Percentiles rank a stretch among this genome's conserved stretches.
phyloP scores from a whole-genome alignment of 2,113 vertebrate genomes.

The Plecturocebus donacophilus region DNA sequence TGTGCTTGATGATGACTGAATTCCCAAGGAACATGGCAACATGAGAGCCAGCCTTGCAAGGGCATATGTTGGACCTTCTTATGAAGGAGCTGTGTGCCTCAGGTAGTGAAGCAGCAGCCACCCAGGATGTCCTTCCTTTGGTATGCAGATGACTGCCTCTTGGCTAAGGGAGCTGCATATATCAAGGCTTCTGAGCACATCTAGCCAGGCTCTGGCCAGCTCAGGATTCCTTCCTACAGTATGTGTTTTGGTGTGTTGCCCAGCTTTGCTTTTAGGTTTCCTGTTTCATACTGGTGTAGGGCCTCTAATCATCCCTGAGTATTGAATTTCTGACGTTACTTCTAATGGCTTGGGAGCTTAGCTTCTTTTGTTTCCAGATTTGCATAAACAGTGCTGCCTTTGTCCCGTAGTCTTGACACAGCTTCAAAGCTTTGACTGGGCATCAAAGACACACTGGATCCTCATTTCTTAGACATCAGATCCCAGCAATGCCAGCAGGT shows the following conservation, averaged over 20 bases:
- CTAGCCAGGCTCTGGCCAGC: not conserved
- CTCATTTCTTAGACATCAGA: conserved; percentile 39
- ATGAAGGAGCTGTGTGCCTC: not conserved
- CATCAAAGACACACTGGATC: conserved; percentile 45
- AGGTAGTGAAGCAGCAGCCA: not conserved
- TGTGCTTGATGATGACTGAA: accelerated
- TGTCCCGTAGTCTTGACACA: conserved; percentile 66
- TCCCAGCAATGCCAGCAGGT: conserved; percentile 60
- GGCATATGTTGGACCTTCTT: not conserved
- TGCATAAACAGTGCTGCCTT: conserved; percentile 73
- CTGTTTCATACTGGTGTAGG: conserved; percentile 41
- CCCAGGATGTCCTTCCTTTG: not conserved
- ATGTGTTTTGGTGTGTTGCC: conserved; percentile 52
- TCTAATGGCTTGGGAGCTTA: conserved; percentile 59
- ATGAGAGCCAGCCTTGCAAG: not conserved
- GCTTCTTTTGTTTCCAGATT: conserved; percentile 71
- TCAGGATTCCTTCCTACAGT: not conserved
- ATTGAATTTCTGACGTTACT: conserved; percentile 67
- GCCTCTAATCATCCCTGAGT: conserved; percentile 28
- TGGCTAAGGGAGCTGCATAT: not conserved
- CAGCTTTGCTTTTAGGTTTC: conserved; percentile 46
- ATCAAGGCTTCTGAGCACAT: not conserved
- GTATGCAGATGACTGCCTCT: not conserved
- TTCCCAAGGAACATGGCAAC: not conserved
- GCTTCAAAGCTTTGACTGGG: conserved; percentile 67